phyloP scores from a whole-genome alignment of 2,888 invertebrate species.

The Thera obeliscata region DNA sequence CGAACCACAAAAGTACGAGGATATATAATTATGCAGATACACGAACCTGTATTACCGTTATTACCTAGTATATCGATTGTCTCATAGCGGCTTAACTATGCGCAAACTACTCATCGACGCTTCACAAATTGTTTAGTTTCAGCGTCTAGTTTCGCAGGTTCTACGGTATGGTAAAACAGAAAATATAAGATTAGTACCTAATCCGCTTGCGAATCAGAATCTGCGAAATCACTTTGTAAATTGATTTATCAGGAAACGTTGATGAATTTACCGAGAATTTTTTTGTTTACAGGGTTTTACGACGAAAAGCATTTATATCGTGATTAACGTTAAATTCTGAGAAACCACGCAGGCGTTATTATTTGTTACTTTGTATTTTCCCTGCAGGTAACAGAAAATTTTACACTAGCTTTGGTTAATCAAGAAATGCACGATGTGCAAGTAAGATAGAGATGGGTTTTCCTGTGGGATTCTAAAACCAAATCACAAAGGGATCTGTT shows the following conservation, averaged over 20 bases:
- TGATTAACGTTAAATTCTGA: constrained; percentile 34
- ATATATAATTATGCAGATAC: neutral
- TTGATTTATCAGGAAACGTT: too few relatives aligned
- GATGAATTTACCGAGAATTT: too few relatives aligned
- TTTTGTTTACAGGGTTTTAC: too few relatives aligned
- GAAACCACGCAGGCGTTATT: neutral
- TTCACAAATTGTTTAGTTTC: neutral
- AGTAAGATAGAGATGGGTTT: neutral
- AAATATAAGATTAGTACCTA: too few relatives aligned
- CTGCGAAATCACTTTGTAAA: too few relatives aligned
- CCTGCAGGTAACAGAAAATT: too few relatives aligned
- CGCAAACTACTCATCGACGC: constrained; percentile 28
- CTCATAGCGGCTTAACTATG: neutral
- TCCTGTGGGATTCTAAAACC: neutral
- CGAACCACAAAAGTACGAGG: neutral
- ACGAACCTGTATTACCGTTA: neutral
- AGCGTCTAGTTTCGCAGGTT: too few relatives aligned
- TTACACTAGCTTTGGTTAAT: neutral
- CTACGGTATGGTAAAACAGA: too few relatives aligned
- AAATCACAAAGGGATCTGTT: neutral
- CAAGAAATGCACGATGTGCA: constrained; percentile 10
- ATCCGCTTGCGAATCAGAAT: too few relatives aligned
- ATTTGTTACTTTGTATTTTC: too few relatives aligned
- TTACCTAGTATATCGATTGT: constrained; percentile 6
- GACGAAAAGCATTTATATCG: constrained; percentile 9